Percentiles rank a stretch among this genome's conserved stretches.
Conservation (phyloP, 2,113 vertebrate genomes). For the Ceuthmochares aereus region DNA sequence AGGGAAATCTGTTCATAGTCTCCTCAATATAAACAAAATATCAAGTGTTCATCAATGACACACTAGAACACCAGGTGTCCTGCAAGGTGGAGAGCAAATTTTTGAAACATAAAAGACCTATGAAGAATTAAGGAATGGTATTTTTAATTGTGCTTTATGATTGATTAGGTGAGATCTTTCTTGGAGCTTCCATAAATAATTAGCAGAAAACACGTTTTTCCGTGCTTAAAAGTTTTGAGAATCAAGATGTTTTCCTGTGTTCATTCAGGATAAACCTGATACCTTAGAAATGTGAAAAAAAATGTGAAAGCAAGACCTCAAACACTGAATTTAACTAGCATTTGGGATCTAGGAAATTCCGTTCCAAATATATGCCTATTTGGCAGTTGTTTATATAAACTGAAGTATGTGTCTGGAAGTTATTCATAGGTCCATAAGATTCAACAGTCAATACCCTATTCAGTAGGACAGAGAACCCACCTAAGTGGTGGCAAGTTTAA, state of each 20-base stretch:
- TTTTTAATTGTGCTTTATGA: constrained; percentile 8
- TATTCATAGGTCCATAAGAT: background rate
- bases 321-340: background rate
- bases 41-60: background rate
- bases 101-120: background rate
- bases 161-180: background rate
- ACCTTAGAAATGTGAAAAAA: background rate
- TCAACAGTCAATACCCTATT: background rate
- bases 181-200: background rate
- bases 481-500: background rate
- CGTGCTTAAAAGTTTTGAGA: background rate
- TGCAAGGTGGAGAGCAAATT: background rate
- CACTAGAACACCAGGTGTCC: background rate
- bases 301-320: background rate
- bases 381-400: background rate
- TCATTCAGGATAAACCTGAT: background rate
- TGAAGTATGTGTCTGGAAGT: background rate
- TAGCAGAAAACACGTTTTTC: background rate
- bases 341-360: background rate
- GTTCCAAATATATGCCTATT: background rate
- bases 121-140: background rate
- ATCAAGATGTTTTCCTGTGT: background rate
- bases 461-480: background rate
- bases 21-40: background rate
- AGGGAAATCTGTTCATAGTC: background rate